These are phyloP conservation scores for Halichoerus grypus DNA, from an alignment of 2,113 vertebrate genomes.

Conservation along the genomic window DNA sequence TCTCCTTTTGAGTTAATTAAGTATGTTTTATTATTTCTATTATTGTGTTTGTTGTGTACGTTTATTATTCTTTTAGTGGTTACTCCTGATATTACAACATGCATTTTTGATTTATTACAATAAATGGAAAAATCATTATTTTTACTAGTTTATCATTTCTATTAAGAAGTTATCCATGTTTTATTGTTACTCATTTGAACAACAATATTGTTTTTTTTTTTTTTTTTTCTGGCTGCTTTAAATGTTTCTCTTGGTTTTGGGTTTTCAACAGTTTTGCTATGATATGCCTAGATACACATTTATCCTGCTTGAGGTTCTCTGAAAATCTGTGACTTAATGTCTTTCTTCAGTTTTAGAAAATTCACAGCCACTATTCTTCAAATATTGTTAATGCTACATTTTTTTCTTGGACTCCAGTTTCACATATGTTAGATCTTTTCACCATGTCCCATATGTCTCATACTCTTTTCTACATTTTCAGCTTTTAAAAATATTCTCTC, in stretches of 20 bases:
- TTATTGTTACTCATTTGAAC: constrained; percentile 44
- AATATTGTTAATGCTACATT: constrained; percentile 12
- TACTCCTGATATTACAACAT: not conserved
- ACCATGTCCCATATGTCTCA: not conserved
- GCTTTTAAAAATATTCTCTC: constrained; percentile 45
- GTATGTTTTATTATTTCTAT: not conserved
- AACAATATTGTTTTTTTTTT: not conserved
- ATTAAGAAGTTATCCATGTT: not conserved
- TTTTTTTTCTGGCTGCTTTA: not conserved
- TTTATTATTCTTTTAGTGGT: not conserved
- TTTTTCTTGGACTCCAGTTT: not conserved
- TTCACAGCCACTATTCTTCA: constrained; percentile 25
- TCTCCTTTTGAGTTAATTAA: not conserved
- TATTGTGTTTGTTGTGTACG: not conserved
- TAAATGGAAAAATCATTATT: constrained; percentile 9
- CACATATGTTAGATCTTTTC: not conserved
- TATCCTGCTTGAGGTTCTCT: not conserved
- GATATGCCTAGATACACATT: not conserved
- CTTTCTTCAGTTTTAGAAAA: not conserved
- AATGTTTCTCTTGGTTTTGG: not conserved
- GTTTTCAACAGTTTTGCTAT: not conserved
- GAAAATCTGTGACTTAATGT: constrained; percentile 46
- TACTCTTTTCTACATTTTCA: not conserved
- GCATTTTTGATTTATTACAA: not conserved
- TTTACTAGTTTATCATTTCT: constrained; percentile 17